Base-by-base conservation (phyloP, 2,113 vertebrate species). In the Rhegmatorhina hoffmannsi region DNA sequence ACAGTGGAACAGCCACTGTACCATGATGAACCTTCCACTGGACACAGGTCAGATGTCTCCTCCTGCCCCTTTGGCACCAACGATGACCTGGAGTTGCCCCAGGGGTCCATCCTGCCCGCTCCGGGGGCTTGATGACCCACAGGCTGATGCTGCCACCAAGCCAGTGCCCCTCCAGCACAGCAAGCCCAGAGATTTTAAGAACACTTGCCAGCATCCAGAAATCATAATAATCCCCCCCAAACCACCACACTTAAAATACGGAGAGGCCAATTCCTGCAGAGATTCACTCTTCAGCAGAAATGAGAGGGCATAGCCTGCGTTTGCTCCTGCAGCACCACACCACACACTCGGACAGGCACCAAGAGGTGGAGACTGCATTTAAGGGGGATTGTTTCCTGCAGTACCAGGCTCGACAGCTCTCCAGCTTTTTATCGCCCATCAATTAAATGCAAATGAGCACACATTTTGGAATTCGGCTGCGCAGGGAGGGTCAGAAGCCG, bases 301-400 rank as follows among this genome's bases (percentile, higher is more conserved):
- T 36, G 55, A 44, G 43, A 56, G 17, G 33, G 60, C 50, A 44
- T 15, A 36, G 44, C 44, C 46, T 55, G 72, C 0, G 0, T 29
- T 62, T 23, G 78, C 47, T 69, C 77, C 34, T 4, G 36, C 72
- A n/a, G 17, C 76, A 56, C 17, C n/a, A 25, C 28, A 25, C 7
- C 23, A 44, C 60, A 23, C 12, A 2, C 34, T n/a, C 0, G 0
- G 49, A 33, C 47, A 60, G 23, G 55, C 59, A 53, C 10, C 1
- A 31, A 44, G 26, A 80, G 11, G 24, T 2, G 1, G 66, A 24
- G 55, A 66, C 20, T 43, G 15, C 66, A n/a, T 38, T 29, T 20
- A 43, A 81, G 8, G 36, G 25, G 7, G 33, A 19, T 10, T 28
- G 23, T 28, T 21, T 72, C 58, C 66, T 31, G 9, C 49, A 69